Conservation (phyloP, 2,113 vertebrate species). For the Lophius piscatorius region DNA sequence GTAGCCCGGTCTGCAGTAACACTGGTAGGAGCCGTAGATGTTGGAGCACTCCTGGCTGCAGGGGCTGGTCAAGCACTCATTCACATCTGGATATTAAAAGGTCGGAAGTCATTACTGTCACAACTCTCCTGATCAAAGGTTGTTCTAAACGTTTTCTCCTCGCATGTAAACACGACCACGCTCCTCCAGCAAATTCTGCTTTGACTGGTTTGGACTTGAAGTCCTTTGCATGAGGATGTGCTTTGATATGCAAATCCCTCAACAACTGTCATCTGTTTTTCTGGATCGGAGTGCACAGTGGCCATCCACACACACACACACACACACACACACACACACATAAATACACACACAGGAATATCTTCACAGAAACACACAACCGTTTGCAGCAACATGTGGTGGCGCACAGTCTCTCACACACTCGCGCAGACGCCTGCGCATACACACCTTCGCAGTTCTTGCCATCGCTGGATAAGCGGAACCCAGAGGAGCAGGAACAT, state of each 20-base stretch:
- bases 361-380: slow-evolving; percentile 39
- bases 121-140: slow-evolving; percentile 31
- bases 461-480: slow-evolving; percentile 85
- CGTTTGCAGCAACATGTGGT: slow-evolving; percentile 41
- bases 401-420: neutral
- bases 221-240: neutral
- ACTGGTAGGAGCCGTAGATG: slow-evolving; percentile 94
- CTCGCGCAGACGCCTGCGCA: slow-evolving; percentile 1
- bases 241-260: slow-evolving; percentile 3
- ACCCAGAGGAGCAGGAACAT: slow-evolving; percentile 90
- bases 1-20: slow-evolving; percentile 93
- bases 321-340: slow-evolving; percentile 26
- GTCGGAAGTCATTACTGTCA: slow-evolving; percentile 55
- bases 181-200: slow-evolving; percentile 52
- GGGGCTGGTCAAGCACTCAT: slow-evolving; percentile 87
- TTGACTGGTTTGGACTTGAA: slow-evolving; percentile 46
- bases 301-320: slow-evolving; percentile 9
- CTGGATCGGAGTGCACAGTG: too few species aligned
- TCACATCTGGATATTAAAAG: slow-evolving; percentile 85
- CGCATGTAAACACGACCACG: slow-evolving; percentile 42
- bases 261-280: slow-evolving; percentile 30
- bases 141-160: slow-evolving; percentile 28
- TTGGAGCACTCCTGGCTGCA: slow-evolving; percentile 96
- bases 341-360: slow-evolving; percentile 44
- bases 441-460: slow-evolving; percentile 90